Evolutionary conservation across 2,113 vertebrate species (phyloP).

Genomic region (Uria aalge): DNA sequence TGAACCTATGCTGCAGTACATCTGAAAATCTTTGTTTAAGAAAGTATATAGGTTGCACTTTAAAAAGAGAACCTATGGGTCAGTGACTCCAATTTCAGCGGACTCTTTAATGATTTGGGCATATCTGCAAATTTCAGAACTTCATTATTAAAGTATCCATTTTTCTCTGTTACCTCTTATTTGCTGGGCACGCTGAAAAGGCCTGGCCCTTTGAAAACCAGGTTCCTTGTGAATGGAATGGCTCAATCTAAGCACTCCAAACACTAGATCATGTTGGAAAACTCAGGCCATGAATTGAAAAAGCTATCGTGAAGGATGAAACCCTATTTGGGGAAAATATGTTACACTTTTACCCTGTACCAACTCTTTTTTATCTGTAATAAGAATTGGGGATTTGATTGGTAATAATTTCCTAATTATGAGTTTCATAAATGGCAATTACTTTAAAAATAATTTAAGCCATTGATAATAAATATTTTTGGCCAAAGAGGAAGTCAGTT

Average conservation of each 20-base stretch:
- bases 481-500: not conserved
- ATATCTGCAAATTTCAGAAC: not conserved
- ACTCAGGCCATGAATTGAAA: not conserved
- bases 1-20: not conserved
- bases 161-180: not conserved
- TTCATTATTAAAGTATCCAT: not conserved
- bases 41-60: not conserved
- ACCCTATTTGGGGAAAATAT: not conserved
- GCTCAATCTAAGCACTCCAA: not conserved
- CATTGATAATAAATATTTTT: too few relatives aligned
- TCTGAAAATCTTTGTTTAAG: not conserved
- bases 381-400: not conserved
- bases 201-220: not conserved
- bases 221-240: not conserved
- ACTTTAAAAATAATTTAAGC: not conserved
- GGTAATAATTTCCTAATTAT: not conserved
- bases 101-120: not conserved
- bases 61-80: not conserved
- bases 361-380: not conserved
- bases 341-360: not conserved
- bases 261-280: not conserved
- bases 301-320: not conserved
- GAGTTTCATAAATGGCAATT: not conserved
- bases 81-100: not conserved
- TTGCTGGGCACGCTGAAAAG: not conserved